Conservation (phyloP, 1,140 invertebrate species). For the Bombus cullumanus region DNA sequence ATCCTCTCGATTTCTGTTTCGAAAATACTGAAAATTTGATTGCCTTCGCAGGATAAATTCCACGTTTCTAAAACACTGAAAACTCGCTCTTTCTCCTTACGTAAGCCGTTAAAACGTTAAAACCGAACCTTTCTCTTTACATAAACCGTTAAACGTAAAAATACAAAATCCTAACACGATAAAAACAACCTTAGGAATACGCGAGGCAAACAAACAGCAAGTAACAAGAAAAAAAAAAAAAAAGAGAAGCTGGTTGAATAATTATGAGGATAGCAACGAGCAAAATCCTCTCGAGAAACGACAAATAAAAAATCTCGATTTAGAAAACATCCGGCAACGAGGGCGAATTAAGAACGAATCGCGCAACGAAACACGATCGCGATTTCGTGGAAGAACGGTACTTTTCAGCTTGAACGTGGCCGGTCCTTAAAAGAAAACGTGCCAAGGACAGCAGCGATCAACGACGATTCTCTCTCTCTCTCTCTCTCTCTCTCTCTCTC, state of each 20-base stretch:
- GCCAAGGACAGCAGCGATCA: slow-evolving; percentile 60
- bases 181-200: no score
- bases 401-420: slow-evolving; percentile 47
- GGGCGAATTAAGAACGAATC: neutral
- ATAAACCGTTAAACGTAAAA: no score
- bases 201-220: no score
- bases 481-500: neutral
- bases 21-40: no score
- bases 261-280: neutral
- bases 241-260: no score
- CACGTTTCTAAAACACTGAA: no score
- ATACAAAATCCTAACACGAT: no score
- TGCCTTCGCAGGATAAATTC: no score
- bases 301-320: neutral
- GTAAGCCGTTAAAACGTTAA: no score
- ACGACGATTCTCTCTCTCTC: slow-evolving; percentile 19
- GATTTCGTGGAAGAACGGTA: slow-evolving; percentile 66
- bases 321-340: neutral
- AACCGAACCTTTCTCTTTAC: no score
- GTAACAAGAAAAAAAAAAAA: fast-evolving
- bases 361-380: slow-evolving; percentile 16
- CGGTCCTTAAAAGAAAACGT: slow-evolving; percentile 68
- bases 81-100: no score
- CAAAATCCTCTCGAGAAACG: neutral
- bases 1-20: no score